phyloP scores from a whole-genome alignment of 2,888 invertebrate genomes.

The Tubulanus polymorphus region DNA sequence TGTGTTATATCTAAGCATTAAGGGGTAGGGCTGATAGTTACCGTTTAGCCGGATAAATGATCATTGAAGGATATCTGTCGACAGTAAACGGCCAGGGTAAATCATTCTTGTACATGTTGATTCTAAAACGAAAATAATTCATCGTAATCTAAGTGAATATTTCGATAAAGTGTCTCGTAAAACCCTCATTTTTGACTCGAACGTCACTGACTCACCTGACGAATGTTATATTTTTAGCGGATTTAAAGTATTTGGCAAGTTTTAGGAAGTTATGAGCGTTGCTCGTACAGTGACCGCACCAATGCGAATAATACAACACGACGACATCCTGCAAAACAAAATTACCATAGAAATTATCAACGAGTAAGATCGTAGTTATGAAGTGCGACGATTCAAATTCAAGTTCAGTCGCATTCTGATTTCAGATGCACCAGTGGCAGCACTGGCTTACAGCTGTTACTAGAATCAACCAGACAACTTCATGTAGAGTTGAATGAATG shows the following conservation, averaged over 20 bases:
- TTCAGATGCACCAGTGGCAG: no score
- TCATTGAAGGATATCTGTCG: conserved; percentile 71
- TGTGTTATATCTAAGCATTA: neutral
- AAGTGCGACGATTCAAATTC: no score
- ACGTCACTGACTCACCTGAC: conserved; percentile 32
- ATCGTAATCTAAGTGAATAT: no score
- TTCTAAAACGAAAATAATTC: conserved; percentile 47
- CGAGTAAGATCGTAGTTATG: no score
- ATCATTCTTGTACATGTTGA: conserved; percentile 80
- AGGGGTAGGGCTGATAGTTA: conserved; percentile 21
- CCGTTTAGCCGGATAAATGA: conserved; percentile 72
- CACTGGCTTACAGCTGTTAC: no score
- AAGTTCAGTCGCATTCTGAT: no score
- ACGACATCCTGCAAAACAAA: conserved; percentile 65
- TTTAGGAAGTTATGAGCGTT: conserved; percentile 67
- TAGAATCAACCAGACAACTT: no score
- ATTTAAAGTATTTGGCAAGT: conserved; percentile 63
- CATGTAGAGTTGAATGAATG: no score
- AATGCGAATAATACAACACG: conserved; percentile 72
- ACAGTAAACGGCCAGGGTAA: conserved; percentile 82
- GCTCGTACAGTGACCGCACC: conserved; percentile 72
- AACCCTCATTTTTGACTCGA: no score
- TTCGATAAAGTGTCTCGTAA: no score
- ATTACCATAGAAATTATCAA: no score
- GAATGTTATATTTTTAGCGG: conserved; percentile 52